Conservation (phyloP, 2,113 vertebrate species). For the Sinocyclocheilus maitianheensis region DNA sequence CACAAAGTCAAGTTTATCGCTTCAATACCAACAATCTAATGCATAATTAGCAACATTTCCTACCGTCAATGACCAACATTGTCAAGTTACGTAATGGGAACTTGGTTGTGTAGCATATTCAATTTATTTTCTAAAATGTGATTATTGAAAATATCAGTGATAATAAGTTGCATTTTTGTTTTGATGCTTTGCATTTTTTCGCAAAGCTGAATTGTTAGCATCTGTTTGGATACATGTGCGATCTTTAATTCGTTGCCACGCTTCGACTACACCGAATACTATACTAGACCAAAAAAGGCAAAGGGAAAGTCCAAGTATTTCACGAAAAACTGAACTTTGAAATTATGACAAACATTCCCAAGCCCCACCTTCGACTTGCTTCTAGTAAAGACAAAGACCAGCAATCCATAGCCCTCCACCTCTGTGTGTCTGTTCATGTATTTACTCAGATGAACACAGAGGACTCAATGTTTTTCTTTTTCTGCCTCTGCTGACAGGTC, state of each 20-base stretch:
- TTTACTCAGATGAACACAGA: slow-evolving; percentile 48
- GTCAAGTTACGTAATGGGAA: neutral
- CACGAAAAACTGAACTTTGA: slow-evolving; percentile 13
- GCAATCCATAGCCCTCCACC: neutral
- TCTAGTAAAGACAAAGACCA: slow-evolving; percentile 16
- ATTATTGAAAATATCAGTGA: neutral
- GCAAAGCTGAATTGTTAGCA: neutral
- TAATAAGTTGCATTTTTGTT: neutral
- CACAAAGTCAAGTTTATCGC: neutral
- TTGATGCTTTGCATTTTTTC: neutral
- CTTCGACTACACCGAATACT: slow-evolving; percentile 10
- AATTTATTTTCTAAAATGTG: neutral
- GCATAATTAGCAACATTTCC: neutral
- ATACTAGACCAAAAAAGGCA: slow-evolving; percentile 1
- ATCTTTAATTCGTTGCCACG: slow-evolving; percentile 13
- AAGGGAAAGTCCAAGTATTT: slow-evolving; percentile 23
- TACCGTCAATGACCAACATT: neutral
- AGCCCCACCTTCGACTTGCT: slow-evolving; percentile 11
- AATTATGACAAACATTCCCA: slow-evolving; percentile 3
- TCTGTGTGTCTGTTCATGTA: slow-evolving; percentile 27
- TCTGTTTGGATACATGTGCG: neutral
- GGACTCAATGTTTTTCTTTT: slow-evolving; percentile 55
- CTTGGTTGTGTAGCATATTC: neutral
- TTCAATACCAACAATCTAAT: neutral
- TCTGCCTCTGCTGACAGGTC: slow-evolving; percentile 50